phyloP scores from a whole-genome alignment of 2,113 vertebrate genomes.

The Ictalurus punctatus region DNA sequence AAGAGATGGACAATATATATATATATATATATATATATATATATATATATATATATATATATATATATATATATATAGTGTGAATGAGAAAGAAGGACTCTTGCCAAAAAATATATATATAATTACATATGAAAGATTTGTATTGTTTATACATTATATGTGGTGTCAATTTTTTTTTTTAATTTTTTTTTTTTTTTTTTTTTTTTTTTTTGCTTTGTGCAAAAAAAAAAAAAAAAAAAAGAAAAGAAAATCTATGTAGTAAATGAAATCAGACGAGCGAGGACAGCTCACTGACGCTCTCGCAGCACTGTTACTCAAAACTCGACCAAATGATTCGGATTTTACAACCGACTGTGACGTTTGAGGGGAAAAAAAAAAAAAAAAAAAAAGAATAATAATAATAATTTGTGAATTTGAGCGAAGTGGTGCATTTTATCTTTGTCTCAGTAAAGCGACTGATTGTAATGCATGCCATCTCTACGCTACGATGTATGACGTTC shows the following conservation, averaged over 20 bases:
- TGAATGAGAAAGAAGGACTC: slow-evolving; percentile 67
- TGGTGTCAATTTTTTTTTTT: slow-evolving; percentile 70
- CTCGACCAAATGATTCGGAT: slow-evolving; percentile 62
- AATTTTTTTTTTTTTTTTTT: slow-evolving; percentile 43
- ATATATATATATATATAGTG: slow-evolving; percentile 44
- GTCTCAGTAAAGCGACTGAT: slow-evolving; percentile 72
- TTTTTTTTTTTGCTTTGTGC: slow-evolving; percentile 57
- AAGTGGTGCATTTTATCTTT: slow-evolving; percentile 61
- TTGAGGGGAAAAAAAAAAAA: slow-evolving; percentile 37
- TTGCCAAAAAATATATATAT: slow-evolving; percentile 61
- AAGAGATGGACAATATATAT: slow-evolving; percentile 63
- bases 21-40: background rate
- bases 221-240: slow-evolving; percentile 65
- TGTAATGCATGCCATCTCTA: slow-evolving; percentile 77
- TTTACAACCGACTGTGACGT: slow-evolving; percentile 62
- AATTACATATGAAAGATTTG: slow-evolving; percentile 68
- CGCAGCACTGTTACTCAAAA: slow-evolving; percentile 55
- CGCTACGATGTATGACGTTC: slow-evolving; percentile 63
- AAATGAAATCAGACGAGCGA: slow-evolving; percentile 58
- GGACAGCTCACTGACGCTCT: slow-evolving; percentile 58
- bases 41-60: no score
- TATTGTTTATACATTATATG: slow-evolving; percentile 80
- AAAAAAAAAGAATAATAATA: background rate
- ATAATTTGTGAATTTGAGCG: slow-evolving; percentile 56
- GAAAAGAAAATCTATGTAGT: slow-evolving; percentile 63